Evolutionary conservation across 2,888 invertebrate species (phyloP).

Genomic region (Brachyopa scutellaris): DNA sequence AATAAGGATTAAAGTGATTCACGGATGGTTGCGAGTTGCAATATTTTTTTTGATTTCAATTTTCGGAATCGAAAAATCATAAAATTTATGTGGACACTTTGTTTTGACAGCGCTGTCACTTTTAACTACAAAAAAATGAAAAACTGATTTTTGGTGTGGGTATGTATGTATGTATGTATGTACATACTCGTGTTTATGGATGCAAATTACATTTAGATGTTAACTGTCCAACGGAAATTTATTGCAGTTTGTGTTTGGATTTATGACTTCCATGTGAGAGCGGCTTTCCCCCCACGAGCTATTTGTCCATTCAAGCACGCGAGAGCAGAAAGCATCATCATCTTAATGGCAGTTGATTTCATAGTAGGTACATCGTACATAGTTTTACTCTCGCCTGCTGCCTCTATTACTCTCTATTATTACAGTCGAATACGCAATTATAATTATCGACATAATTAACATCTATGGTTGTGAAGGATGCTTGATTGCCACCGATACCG

Average conservation of each 20-base stretch:
- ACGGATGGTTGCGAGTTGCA: too few relatives aligned
- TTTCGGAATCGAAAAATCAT: not conserved
- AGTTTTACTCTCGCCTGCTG: too few relatives aligned
- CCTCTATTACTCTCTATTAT: conserved; percentile 9
- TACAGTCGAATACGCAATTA: conserved; percentile 21
- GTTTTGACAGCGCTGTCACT: not conserved
- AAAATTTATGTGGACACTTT: not conserved
- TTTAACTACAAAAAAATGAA: too few relatives aligned
- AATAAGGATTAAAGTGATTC: too few relatives aligned
- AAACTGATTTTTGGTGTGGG: too few relatives aligned
- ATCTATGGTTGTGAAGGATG: not conserved
- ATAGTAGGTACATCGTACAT: too few relatives aligned
- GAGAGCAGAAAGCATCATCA: too few relatives aligned
- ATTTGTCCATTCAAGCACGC: too few relatives aligned
- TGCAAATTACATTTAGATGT: conserved; percentile 38
- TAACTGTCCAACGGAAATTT: conserved; percentile 38
- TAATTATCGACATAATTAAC: conserved; percentile 37
- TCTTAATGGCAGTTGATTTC: too few relatives aligned
- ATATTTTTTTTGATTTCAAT: conserved; percentile 1
- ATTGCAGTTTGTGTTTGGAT: conserved; percentile 31
- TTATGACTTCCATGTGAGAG: conserved; percentile 26
- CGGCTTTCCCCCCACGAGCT: not conserved
- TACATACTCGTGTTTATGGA: not conserved
- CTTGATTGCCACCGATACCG: conserved; percentile 42
- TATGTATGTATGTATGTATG: too few relatives aligned